Evolutionary conservation across 2,113 vertebrate species (phyloP).

Genomic region (Lanius collurio): DNA sequence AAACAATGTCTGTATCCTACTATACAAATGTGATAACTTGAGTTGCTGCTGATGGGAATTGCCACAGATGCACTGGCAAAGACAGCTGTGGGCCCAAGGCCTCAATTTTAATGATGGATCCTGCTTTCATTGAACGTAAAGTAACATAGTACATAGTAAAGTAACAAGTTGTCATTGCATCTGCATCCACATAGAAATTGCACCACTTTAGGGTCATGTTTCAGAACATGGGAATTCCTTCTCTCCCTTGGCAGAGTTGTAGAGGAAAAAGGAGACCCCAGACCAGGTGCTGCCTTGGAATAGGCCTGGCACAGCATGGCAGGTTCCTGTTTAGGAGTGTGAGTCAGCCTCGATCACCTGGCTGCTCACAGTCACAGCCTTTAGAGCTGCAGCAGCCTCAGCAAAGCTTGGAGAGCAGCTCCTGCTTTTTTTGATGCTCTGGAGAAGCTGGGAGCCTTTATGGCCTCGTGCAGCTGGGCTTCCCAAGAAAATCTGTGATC

Average conservation of each 20-base stretch:
- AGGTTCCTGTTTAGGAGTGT: not conserved
- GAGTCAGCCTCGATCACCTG: not conserved
- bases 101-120: not conserved
- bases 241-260: not conserved
- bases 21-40: not conserved
- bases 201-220: not conserved
- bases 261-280: not conserved
- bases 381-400: not conserved
- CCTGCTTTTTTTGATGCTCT: not conserved
- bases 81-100: not conserved
- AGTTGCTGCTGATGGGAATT: not conserved
- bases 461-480: not conserved
- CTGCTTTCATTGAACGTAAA: not conserved
- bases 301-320: not conserved
- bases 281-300: not conserved
- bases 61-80: not conserved
- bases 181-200: not conserved
- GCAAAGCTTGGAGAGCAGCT: not conserved
- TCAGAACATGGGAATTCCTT: not conserved
- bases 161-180: not conserved
- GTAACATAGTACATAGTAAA: no score
- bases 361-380: not conserved
- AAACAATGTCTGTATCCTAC: not conserved
- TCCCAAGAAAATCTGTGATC: not conserved
- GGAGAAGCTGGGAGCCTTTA: not conserved